Evolutionary conservation across 2,888 invertebrate species (phyloP), one percentile per base, ranked within the genome.

Genomic region (Kryphioiulus occultus): DNA sequence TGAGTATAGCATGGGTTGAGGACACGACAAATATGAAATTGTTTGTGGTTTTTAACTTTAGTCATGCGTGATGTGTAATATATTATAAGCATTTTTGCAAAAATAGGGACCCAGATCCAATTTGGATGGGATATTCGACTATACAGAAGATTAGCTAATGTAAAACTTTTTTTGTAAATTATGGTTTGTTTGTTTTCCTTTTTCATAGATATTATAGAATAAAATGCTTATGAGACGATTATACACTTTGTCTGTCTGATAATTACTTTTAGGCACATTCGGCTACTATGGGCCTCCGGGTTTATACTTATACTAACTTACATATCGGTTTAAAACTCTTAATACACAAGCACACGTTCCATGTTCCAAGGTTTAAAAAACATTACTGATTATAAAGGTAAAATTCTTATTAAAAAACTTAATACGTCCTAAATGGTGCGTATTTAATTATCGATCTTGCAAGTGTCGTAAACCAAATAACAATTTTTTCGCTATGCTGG

Each of bases 91-190:
- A 35, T 84, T 84, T 84, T 84, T 84, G 35, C 84, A 84, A 84
- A 84, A 84, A 84, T 39, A 35, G 84, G 35, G 22, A 84, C 9
- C 35, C 42, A 84, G 84, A 84, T 84, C 84, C 35, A 84, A 84
- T 84, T 84, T 42, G 42, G 84, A 84, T 84, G n/a, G 32, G 84
- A n/a, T 35, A 84, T 22, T 84, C 84, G 22, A 42, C 42, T 84
- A 84, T 42, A 86, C 44, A 86, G 86, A 32, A 47, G 44, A 47
- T 32, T 53, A 86, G 53, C 86, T 86, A 53, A 44, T 86, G 86
- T 86, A 86, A 15, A 86, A 86, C 26, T 86, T 84, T 85, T 86
- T 86, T 86, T 86, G 86, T 86, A 86, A 86, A 86, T 86, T 86
- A 86, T 86, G 47, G 86, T 86, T 53, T 86, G 42, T 86, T 86